Conservation (phyloP, 2,888 invertebrate species). For the Tetragnatha montana region DNA sequence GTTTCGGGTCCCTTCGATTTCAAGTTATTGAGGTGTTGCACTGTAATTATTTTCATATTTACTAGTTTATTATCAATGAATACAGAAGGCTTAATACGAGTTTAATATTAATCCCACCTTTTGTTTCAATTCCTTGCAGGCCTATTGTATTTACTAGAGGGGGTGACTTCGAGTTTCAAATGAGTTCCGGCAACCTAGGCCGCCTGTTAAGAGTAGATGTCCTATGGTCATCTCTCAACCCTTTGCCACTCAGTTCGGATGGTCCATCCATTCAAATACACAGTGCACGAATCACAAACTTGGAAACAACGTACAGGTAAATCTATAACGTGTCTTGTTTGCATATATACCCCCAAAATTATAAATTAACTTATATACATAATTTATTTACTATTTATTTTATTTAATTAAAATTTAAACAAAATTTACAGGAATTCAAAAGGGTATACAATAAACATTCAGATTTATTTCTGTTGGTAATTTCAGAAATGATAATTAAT, state of each 20-base stretch:
- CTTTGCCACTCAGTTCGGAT: conserved; percentile 4
- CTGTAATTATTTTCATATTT: no score
- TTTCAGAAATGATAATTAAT: no score
- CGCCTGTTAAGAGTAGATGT: conserved; percentile 64
- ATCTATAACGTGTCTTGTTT: not conserved
- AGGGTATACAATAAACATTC: no score
- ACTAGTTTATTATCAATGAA: no score
- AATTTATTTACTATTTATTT: not conserved
- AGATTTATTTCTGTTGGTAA: no score
- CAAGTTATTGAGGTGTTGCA: no score
- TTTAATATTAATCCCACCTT: not conserved
- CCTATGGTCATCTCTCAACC: conserved; percentile 54
- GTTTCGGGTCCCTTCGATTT: no score
- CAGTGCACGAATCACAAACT: conserved; percentile 64
- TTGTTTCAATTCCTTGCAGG: conserved; percentile 25
- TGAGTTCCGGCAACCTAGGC: conserved; percentile 62
- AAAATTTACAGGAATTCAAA: no score
- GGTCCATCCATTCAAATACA: conserved; percentile 52
- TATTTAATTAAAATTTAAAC: not conserved
- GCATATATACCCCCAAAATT: not conserved
- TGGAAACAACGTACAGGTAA: conserved; percentile 71
- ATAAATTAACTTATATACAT: not conserved
- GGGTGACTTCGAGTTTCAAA: conserved; percentile 81
- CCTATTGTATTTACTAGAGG: conserved; percentile 49
- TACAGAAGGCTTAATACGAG: not conserved